A percentile compares a stretch with the other conserved stretches of the same genome.
Evolutionary conservation across 2,797 vertebrate species (phyloP).

Genomic region (Lateolabrax maculatus): DNA sequence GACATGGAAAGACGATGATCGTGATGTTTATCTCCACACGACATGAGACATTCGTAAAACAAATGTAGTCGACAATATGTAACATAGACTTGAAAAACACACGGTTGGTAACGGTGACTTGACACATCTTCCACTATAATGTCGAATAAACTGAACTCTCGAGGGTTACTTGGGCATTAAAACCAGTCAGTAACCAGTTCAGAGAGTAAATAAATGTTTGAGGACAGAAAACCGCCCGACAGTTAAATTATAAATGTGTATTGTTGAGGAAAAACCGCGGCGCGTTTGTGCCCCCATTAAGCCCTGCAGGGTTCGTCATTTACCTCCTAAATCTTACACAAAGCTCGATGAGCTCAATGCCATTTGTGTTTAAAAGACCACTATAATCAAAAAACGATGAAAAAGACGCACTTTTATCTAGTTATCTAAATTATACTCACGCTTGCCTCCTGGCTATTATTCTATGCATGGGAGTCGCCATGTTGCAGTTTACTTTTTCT

Average conservation of each 20-base stretch:
- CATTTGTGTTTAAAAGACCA: not conserved
- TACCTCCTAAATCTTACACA: accelerated
- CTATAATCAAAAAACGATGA: accelerated
- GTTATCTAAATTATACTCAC: slow-evolving; percentile 83
- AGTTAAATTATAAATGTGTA: not conserved
- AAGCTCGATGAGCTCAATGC: not conserved
- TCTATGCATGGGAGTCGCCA: slow-evolving; percentile 99
- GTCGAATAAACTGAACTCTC: accelerated
- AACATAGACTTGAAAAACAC: not conserved
- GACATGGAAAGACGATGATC: not conserved
- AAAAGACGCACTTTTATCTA: accelerated
- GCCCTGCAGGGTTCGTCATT: too few relatives aligned
- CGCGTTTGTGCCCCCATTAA: not conserved
- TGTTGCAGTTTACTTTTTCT: slow-evolving; percentile 83
- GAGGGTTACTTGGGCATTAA: accelerated
- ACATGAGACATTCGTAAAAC: not conserved
- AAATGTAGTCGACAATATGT: too few relatives aligned
- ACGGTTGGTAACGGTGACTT: not conserved
- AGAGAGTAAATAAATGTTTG: not conserved
- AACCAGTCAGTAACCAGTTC: not conserved
- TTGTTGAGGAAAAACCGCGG: slow-evolving; percentile 8
- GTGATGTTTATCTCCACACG: not conserved
- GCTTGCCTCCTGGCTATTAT: slow-evolving; percentile 95
- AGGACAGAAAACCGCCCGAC: accelerated
- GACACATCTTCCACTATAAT: not conserved